Percentiles rank a stretch among this genome's conserved stretches.
These are phyloP conservation scores for Euclidia mi DNA, from an alignment of 2,888 invertebrate genomes.

Conservation along the genomic window DNA sequence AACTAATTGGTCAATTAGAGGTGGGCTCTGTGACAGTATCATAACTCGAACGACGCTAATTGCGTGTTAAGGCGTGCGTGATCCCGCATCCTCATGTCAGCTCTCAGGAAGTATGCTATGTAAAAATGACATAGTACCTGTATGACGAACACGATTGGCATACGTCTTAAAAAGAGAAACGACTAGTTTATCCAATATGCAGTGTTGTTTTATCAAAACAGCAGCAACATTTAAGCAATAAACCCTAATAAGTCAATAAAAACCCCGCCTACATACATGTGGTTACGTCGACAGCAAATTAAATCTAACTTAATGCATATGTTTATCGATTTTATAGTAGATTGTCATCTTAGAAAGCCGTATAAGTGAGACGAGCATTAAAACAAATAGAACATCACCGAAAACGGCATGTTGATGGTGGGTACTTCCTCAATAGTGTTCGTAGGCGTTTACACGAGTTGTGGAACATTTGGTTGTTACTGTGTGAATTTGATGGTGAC, in stretches of 20 bases:
- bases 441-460: constrained; percentile 52
- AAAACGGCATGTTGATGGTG: constrained; percentile 40
- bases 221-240: background rate
- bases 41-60: constrained; percentile 42
- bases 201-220: too few relatives aligned
- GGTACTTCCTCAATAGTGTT: constrained; percentile 45
- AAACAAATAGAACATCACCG: constrained; percentile 43
- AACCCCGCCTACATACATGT: constrained; percentile 8
- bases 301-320: constrained; percentile 14
- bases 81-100: constrained; percentile 32
- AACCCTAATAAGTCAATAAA: constrained; percentile 3
- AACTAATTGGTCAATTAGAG: constrained; percentile 52
- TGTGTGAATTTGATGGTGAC: constrained; percentile 59
- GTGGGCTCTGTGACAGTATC: constrained; percentile 24
- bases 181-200: too few relatives aligned
- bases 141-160: constrained; percentile 9
- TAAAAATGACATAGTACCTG: constrained; percentile 44
- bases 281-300: constrained; percentile 11
- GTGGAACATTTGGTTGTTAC: constrained; percentile 20
- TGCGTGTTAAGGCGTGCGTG: constrained; percentile 27
- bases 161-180: too few relatives aligned
- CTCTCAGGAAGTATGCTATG: constrained; percentile 40
- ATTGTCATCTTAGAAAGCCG: constrained; percentile 15
- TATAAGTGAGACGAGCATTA: constrained; percentile 21
- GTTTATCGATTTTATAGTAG: constrained; percentile 17